Evolutionary conservation across 1,140 invertebrate species (phyloP), one percentile per base, ranked within the genome.

Genomic region (Aphaenogaster ashmeadi): DNA sequence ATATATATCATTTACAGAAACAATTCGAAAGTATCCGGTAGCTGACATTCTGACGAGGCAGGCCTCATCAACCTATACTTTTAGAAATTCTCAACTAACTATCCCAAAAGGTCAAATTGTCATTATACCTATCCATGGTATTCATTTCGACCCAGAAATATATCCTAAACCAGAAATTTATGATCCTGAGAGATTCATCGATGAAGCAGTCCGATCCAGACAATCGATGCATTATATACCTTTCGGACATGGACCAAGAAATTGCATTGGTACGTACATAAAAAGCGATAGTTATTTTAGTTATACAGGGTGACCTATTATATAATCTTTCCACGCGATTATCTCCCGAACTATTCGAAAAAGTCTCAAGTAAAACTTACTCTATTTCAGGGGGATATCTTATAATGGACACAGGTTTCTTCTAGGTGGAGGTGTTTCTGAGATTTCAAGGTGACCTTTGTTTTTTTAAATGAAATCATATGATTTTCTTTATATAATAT

Each of bases 131-230:
- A 11, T 64, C 15, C 5, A 64, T 36, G 2, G 4, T 8, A 36
- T 64, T 36, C 62, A 64, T 64, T 18, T 18, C 6, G 33, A 64
- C 18, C 15, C 62, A 64, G 33, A 64, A 38, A 52, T 52, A 52
- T 52, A 52, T 52, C 50, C 50, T 18, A 52, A 52, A n/a, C 50
- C 50, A 6, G 50, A 64, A 36, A 18, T n/a, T 8, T 64, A 18
- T 36, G 62, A 64, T 64, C 62, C 62, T 36, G 36, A 64, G 15
- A 64, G 62, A 64, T 64, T 64, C 60, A 64, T 64, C 4, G 33
- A 7, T 36, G 36, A 64, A 18, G 33, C 13, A 7, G 13, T 13
- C 6, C 13, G 33, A 38, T 18, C 33, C 4, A 64, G 15, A 64
- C 13, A 15, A 15, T 36, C 62, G 38, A 64, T 64, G 62, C 33